A percentile compares a stretch with the other conserved stretches of the same genome.
Conservation (phyloP, 2,888 invertebrate species). For the Euplagia quadripunctaria region DNA sequence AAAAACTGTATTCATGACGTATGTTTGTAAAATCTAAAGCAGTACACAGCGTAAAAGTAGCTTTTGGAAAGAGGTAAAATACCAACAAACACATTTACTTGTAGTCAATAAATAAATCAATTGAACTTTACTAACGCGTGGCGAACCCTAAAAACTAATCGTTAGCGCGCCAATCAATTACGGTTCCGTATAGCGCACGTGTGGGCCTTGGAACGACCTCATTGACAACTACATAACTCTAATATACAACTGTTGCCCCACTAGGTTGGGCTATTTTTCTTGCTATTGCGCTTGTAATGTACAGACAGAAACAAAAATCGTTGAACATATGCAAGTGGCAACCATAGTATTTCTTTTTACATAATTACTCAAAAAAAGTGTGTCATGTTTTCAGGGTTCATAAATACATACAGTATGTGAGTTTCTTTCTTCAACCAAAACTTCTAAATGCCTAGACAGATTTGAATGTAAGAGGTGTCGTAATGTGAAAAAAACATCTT, state of each 20-base stretch:
- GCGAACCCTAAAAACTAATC: constrained; percentile 64
- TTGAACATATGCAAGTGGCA: not conserved
- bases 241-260: not conserved
- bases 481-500: no score
- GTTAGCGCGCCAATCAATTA: constrained; percentile 67
- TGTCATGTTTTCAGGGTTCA: no score
- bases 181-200: constrained; percentile 54
- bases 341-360: no score
- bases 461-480: no score
- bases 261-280: not conserved
- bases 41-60: no score
- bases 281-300: not conserved
- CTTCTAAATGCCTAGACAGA: no score
- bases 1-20: no score
- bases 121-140: constrained; percentile 47
- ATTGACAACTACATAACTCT: constrained; percentile 50
- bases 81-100: constrained; percentile 40
- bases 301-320: not conserved
- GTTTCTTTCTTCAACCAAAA: no score
- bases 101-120: constrained; percentile 67
- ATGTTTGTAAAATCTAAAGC: no score
- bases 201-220: constrained; percentile 44
- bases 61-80: no score
- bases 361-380: no score
- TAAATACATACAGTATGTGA: no score